phyloP scores from a whole-genome alignment of 2,113 vertebrate genomes.

The Eira barbara region DNA sequence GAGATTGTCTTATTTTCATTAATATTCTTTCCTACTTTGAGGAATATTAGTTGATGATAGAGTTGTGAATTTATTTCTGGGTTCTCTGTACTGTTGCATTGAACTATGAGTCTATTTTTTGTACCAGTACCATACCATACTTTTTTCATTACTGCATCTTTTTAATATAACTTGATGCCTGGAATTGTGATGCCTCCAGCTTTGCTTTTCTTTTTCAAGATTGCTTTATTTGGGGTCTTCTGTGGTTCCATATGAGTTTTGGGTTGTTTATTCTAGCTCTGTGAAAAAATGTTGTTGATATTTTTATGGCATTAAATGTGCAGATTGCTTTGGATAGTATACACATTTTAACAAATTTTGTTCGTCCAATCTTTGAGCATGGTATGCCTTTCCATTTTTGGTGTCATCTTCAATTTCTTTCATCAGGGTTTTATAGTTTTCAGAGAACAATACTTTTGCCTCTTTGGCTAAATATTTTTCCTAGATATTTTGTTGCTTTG shows the following conservation, averaged over 20 bases:
- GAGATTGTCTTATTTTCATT: not conserved
- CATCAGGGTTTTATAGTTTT: not conserved
- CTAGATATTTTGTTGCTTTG: not conserved
- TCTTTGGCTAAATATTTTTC: not conserved
- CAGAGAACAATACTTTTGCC: not conserved
- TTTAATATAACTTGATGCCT: not conserved
- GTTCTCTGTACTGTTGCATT: not conserved
- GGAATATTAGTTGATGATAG: not conserved
- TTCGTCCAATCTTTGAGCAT: not conserved
- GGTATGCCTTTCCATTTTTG: not conserved
- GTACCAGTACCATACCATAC: not conserved
- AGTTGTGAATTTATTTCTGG: not conserved
- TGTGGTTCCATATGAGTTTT: not conserved
- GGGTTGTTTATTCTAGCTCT: not conserved
- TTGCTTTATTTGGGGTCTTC: not conserved
- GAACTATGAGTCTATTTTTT: not conserved
- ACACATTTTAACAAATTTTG: not conserved
- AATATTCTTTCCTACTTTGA: not conserved
- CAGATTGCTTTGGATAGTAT: not conserved
- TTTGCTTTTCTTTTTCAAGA: not conserved
- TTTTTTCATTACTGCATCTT: not conserved
- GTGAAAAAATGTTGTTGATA: not conserved
- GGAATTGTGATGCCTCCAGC: not conserved
- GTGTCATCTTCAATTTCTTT: not conserved
- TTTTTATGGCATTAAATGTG: not conserved